Base-by-base conservation (phyloP, 2,113 vertebrate genomes). In the Lagopus leucura region DNA sequence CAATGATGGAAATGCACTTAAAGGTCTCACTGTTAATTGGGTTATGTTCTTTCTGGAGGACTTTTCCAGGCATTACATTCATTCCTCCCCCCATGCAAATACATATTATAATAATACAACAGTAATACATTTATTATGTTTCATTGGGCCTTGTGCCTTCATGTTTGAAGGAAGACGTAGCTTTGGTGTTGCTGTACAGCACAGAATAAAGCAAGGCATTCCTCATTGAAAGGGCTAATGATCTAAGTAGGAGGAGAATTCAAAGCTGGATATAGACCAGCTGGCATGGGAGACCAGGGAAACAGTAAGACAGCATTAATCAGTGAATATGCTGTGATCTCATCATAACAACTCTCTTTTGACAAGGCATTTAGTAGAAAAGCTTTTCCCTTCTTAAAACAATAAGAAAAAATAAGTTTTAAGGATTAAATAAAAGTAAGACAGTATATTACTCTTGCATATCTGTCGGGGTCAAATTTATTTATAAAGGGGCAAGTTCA, bases 281-380 rank as follows among this genome's bases (percentile, higher is more conserved):
- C 94, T 96, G 95, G 93, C 57, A 3, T 6, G 64, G 57, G 75
- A 92, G 89, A 79, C 72, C 72, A 86, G 93, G 82, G 57, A 95
- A 88, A 96, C 91, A 96, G 94, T 91, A 89, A 95, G 91, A 88
- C 87, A 57, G 85, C 57, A 43, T 82, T 91, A 88, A 94, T 96
- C 88, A 89, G 82, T 36, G 67, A 80, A 45, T 92, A 74, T 17
- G 75, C 72, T 71, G 55, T 91, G 92, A 93, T 91, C 82, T 80
- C 91, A 78, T 76, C 78, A 43, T 50, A 92, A 94, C 86, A 96
- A 65, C 71, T 58, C 76, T 77, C 91, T 60, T 82, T 65, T 95
- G 94, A 92, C 64, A 88, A 88, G 88, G 94, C 72, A 69, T 86
- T 78, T 86, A 69, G 77, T 6, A 81, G 82, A 77, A 83, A 73